Percentiles rank a stretch among this genome's conserved stretches.
Evolutionary conservation across 2,888 invertebrate species (phyloP).

Genomic region (Anthoptus insignis): DNA sequence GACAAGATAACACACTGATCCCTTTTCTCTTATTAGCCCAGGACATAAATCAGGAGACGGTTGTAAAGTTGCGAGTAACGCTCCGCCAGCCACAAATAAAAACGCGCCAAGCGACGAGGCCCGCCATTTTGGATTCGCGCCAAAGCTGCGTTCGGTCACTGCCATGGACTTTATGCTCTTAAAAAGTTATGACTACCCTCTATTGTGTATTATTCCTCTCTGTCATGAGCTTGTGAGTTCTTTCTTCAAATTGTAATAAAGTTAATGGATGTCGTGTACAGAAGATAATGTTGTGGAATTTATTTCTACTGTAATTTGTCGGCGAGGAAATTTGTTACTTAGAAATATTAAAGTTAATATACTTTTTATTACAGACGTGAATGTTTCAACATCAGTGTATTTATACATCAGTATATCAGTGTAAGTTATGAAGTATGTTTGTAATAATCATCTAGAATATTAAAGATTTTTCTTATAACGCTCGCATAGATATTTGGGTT

Average conservation of each 20-base stretch:
- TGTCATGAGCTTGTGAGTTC: slow-evolving; percentile 25
- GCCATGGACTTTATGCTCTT: slow-evolving; percentile 36
- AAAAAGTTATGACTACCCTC: slow-evolving; percentile 37
- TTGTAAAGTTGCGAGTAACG: slow-evolving; percentile 50
- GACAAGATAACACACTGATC: slow-evolving; percentile 39
- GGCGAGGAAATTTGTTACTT: neutral
- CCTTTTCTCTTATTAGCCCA: slow-evolving; percentile 44
- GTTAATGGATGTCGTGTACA: slow-evolving; percentile 26
- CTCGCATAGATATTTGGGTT: too few species aligned
- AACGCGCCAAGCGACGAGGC: slow-evolving; percentile 35
- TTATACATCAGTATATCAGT: too few species aligned
- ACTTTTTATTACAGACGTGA: neutral
- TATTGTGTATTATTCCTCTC: slow-evolving; percentile 34
- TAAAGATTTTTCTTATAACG: neutral
- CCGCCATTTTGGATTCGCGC: slow-evolving; percentile 44
- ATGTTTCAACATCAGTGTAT: neutral
- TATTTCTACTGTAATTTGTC: slow-evolving; percentile 5
- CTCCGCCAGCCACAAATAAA: slow-evolving; percentile 48
- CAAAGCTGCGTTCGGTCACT: slow-evolving; percentile 38
- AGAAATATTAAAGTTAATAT: slow-evolving; percentile 6
- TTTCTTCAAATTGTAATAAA: slow-evolving; percentile 30
- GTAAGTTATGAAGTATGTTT: neutral
- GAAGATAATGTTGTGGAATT: slow-evolving; percentile 10
- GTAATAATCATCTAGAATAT: neutral
- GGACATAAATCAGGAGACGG: slow-evolving; percentile 51